These are phyloP conservation scores for Garra rufa DNA, from an alignment of 2,113 vertebrate genomes.

Conservation along the genomic window DNA sequence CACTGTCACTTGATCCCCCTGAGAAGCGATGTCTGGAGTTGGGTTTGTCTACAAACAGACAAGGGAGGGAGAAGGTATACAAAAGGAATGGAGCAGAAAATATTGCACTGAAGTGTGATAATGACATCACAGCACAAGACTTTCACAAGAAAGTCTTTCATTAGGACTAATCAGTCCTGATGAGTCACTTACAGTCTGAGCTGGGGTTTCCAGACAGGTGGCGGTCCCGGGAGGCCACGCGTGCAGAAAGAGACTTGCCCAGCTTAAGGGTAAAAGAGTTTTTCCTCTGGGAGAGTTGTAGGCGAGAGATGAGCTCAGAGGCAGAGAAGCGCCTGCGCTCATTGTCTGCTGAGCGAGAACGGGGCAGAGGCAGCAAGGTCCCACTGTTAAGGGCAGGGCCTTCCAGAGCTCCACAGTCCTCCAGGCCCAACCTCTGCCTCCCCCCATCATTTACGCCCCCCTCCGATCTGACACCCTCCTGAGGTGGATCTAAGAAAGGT, in stretches of 20 bases:
- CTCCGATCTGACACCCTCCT: slow-evolving; percentile 20
- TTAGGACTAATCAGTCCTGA: slow-evolving; percentile 17
- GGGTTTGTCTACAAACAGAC: slow-evolving; percentile 69
- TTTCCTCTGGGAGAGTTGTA: slow-evolving; percentile 85
- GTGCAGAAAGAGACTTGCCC: slow-evolving; percentile 82
- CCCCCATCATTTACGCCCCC: background rate
- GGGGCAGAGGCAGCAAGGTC: slow-evolving; percentile 34
- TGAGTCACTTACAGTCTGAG: slow-evolving; percentile 71
- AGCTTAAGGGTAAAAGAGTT: slow-evolving; percentile 83
- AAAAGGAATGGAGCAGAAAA: slow-evolving; percentile 29
- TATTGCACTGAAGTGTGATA: slow-evolving; percentile 41
- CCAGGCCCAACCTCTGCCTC: slow-evolving; percentile 39
- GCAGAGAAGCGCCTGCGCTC: slow-evolving; percentile 89
- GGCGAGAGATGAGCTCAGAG: slow-evolving; percentile 85
- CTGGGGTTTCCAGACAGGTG: slow-evolving; percentile 65
- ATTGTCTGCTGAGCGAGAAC: slow-evolving; percentile 68
- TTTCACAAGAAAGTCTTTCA: slow-evolving; percentile 26
- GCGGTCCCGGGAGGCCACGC: slow-evolving; percentile 73
- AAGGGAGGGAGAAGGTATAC: slow-evolving; percentile 18
- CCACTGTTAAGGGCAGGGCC: slow-evolving; percentile 29
- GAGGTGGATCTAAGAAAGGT: background rate
- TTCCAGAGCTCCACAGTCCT: background rate
- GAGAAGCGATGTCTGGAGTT: slow-evolving; percentile 71
- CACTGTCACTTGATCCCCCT: slow-evolving; percentile 71
- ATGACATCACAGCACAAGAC: slow-evolving; percentile 25